Base-by-base conservation (phyloP, 2,888 invertebrate genomes). In the Candidula unifasciata region DNA sequence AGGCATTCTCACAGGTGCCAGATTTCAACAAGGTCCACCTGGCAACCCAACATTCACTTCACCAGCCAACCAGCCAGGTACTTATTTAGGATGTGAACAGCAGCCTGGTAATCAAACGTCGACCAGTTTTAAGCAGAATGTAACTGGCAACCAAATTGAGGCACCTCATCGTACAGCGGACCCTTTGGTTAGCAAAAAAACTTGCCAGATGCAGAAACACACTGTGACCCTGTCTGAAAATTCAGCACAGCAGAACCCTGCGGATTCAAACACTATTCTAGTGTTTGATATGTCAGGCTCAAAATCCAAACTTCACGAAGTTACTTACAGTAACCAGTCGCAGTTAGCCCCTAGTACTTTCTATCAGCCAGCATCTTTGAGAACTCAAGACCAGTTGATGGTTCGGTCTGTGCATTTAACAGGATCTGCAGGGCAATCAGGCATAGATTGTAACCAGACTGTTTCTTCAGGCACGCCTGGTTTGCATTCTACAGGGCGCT, bases 251-350 rank as follows among this genome's bases (percentile, higher is more conserved):
- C 79, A 64, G 18, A 64, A 79, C n/a, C 44, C 69, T 64, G 44
- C 80, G 27, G 69, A 80, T 54, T 16, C 80, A 27, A 27, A 71
- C 69, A 69, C 80, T 24, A 27, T 80, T 27, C 30, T 80, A 24
- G 16, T 80, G 37, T 54, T n/a, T 13, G 35, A 79, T 66, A 66
- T 66, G n/a, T 79, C 27, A 8, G 21, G 27, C 30, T 30, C 27
- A 30, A 30, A 33, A 8, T 18, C 18, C 18, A 18, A 27, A 18
- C 30, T 52, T 8, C 74, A 52, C 33, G 30, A 52, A 37, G 8
- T 52, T 74, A 21, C 33, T 35, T 16, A n/a, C 5, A 33, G 13
- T n/a, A 21, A 27, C 57, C 78, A 54, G 27, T 60, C 54, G 57
- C 8, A 18, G 37, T 30, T 33, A 30, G 10, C 69, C n/a, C 69